phyloP scores from a whole-genome alignment of 64 coral and sea anemone species.

The Porites australiensis region DNA sequence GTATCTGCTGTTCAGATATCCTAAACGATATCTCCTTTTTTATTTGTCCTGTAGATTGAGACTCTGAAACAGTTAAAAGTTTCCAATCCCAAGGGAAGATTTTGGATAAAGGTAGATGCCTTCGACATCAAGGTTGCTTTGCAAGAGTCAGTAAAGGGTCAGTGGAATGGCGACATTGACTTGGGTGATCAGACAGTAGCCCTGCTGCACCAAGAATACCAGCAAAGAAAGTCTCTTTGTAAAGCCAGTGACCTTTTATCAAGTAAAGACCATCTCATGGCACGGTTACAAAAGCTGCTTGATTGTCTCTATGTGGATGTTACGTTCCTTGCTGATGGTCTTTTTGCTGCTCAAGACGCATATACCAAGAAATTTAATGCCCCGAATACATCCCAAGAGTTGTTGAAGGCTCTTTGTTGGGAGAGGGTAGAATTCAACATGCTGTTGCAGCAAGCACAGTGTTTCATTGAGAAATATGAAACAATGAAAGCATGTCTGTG shows the following conservation, averaged over 20 bases:
- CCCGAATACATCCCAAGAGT: conserved; percentile 33
- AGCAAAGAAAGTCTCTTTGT: conserved; percentile 2
- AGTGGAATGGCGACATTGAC: conserved; percentile 75
- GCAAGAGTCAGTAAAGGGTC: conserved; percentile 54
- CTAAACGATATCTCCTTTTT: background rate
- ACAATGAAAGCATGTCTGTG: background rate
- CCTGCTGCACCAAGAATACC: conserved; percentile 10
- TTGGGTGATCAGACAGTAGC: conserved; percentile 29
- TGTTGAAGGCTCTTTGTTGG: conserved; percentile 70
- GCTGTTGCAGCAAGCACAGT: conserved; percentile 44
- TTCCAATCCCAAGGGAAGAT: conserved; percentile 41
- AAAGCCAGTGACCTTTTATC: background rate
- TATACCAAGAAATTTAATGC: conserved; percentile 62
- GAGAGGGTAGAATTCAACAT: conserved; percentile 66
- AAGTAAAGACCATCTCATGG: background rate
- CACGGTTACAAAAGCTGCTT: background rate
- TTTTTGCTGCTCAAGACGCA: conserved; percentile 12
- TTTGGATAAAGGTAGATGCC: conserved; percentile 76
- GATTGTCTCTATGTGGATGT: background rate
- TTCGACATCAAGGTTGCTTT: conserved; percentile 55
- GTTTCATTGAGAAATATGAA: conserved; percentile 14
- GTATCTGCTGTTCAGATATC: too few relatives aligned
- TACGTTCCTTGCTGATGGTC: conserved; percentile 44
- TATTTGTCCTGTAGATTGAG: conserved; percentile 3
- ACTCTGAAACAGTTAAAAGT: conserved; percentile 69